Evolutionary conservation across 1,140 invertebrate genomes (phyloP).

Genomic region (Oscheius sp.): DNA sequence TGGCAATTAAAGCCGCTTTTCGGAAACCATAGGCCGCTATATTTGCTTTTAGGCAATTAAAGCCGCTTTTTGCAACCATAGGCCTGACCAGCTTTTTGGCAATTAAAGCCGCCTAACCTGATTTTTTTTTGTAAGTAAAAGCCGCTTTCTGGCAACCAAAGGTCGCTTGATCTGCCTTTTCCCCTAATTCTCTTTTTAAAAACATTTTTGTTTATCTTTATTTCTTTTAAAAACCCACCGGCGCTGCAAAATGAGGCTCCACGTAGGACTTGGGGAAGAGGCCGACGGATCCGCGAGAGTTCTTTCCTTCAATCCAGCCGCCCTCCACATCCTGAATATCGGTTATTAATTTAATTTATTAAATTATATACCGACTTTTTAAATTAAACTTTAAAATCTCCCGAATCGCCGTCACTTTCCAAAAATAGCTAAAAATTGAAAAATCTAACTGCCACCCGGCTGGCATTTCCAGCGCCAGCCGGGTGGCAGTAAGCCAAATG

Average conservation of each 20-base stretch:
- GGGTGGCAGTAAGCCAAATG: neutral
- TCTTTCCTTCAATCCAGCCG: constrained; percentile 59
- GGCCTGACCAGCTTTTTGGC: no score
- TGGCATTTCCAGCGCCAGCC: neutral
- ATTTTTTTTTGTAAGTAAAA: no score
- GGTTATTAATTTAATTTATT: neutral
- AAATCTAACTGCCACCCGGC: neutral
- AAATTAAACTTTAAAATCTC: neutral
- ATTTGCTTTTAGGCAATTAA: no score
- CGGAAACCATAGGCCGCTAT: no score
- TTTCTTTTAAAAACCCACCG: constrained; percentile 7
- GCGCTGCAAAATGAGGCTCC: neutral
- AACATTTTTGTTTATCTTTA: neutral
- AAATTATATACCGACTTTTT: neutral
- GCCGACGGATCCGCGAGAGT: constrained; percentile 54
- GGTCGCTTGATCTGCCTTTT: neutral
- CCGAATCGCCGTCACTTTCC: neutral
- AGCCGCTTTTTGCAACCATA: no score
- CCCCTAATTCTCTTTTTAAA: neutral
- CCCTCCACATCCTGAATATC: constrained; percentile 55
- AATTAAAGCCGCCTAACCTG: no score
- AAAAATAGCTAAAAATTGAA: no score
- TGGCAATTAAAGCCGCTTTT: no score
- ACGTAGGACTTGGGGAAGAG: constrained; percentile 56
- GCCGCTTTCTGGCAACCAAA: no score